Evolutionary conservation across 1,140 invertebrate genomes (phyloP).

Genomic region (Drosophila pandora): DNA sequence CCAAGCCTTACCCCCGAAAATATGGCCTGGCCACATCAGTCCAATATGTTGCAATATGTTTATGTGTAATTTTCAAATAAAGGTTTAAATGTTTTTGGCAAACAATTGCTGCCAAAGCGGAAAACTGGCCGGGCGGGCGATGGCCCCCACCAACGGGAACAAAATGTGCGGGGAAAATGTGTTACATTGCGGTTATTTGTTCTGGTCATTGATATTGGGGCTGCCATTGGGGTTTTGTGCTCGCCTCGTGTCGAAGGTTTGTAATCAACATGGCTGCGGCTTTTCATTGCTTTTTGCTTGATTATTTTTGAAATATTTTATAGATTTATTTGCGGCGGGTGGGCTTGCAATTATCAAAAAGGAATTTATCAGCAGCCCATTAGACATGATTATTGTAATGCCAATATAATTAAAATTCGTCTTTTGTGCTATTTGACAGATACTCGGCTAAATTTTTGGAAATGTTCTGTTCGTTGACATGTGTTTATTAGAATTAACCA

Average conservation of each 20-base stretch:
- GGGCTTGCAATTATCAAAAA: constrained; percentile 28
- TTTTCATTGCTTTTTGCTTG: constrained; percentile 64
- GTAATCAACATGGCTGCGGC: constrained; percentile 77
- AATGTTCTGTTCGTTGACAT: neutral
- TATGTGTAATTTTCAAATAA: constrained; percentile 81
- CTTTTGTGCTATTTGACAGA: constrained; percentile 7
- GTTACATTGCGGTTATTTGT: constrained; percentile 77
- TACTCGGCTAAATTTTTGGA: neutral
- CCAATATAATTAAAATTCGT: constrained; percentile 50
- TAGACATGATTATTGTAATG: constrained; percentile 44
- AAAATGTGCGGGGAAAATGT: constrained; percentile 67
- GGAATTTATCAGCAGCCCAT: constrained; percentile 43
- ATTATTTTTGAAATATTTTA: constrained; percentile 64
- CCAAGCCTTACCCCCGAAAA: neutral
- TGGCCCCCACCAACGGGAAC: neutral
- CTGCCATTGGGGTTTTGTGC: constrained; percentile 42
- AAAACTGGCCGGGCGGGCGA: neutral
- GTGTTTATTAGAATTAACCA: too few species aligned
- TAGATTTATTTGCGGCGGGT: constrained; percentile 14
- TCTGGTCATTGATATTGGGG: constrained; percentile 76
- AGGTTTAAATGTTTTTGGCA: constrained; percentile 79
- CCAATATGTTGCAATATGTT: constrained; percentile 62
- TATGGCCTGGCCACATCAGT: neutral
- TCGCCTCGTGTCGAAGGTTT: constrained; percentile 44
- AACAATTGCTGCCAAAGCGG: constrained; percentile 60